Percentiles rank a stretch among this genome's conserved stretches.
Evolutionary conservation across 2,797 vertebrate genomes (phyloP).

Genomic region (Euthynnus affinis): DNA sequence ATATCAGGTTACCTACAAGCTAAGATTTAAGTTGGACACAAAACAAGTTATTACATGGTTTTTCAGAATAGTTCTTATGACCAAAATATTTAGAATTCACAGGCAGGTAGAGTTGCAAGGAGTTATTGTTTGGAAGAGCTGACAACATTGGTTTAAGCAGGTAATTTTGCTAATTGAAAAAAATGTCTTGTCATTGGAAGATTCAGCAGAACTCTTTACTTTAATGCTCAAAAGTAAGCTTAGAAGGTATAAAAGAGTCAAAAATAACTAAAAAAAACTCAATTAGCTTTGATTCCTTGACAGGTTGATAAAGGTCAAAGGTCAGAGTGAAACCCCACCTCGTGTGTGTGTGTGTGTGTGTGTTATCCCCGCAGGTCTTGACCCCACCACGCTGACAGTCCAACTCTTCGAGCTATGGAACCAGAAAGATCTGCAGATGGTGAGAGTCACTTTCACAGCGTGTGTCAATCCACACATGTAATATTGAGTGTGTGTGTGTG

Average conservation of each 20-base stretch:
- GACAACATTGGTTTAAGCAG: background rate
- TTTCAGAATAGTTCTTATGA: conserved; percentile 1
- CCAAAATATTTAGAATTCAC: background rate
- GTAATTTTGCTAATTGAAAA: background rate
- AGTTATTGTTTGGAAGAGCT: background rate
- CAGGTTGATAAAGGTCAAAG: conserved; percentile 66
- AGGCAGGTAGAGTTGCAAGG: background rate
- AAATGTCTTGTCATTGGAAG: background rate
- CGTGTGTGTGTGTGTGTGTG: background rate
- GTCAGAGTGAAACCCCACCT: conserved; percentile 69
- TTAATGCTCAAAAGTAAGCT: background rate
- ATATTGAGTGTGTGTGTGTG: conserved; percentile 24
- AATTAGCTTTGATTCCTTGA: conserved; percentile 37
- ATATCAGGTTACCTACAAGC: conserved; percentile 44
- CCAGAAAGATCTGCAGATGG: conserved; percentile 79
- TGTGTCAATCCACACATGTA: conserved; percentile 50
- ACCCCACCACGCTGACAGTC: conserved; percentile 75
- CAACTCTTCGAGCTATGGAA: conserved; percentile 79
- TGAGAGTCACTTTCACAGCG: conserved; percentile 71
- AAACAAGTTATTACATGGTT: conserved; percentile 17
- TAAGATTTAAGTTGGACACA: conserved; percentile 30
- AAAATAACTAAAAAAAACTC: conserved; percentile 11
- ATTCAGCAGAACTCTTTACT: conserved; percentile 1
- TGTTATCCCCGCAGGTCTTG: conserved; percentile 74
- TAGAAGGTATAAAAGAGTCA: conserved; percentile 3